phyloP scores from a whole-genome alignment of 1,140 invertebrate species.

The Delia radicum region DNA sequence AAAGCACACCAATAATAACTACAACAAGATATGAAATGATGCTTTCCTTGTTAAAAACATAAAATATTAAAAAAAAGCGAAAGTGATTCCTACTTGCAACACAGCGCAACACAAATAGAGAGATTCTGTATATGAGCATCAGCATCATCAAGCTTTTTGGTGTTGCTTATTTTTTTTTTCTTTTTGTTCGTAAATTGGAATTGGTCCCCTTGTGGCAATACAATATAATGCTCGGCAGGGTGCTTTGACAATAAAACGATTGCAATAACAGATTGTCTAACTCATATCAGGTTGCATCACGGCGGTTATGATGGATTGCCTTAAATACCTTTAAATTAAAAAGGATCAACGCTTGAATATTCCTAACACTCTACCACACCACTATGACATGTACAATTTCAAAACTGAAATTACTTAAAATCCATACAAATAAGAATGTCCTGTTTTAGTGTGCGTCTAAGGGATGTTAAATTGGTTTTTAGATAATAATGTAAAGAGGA shows the following conservation, averaged over 20 bases:
- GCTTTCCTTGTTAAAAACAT: conserved; percentile 5
- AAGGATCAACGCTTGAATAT: conserved; percentile 28
- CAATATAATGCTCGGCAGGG: conserved; percentile 55
- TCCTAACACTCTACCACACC: too few relatives aligned
- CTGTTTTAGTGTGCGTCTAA: background rate
- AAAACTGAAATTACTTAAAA: too few relatives aligned
- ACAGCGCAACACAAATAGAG: background rate
- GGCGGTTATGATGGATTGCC: conserved; percentile 49
- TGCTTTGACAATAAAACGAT: conserved; percentile 35
- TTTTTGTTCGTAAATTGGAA: conserved; percentile 35
- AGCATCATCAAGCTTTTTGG: conserved; percentile 1
- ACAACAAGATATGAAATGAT: background rate
- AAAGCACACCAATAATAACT: too few relatives aligned
- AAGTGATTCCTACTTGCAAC: background rate
- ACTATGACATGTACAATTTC: too few relatives aligned
- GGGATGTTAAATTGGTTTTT: background rate
- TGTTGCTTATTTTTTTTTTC: too few relatives aligned
- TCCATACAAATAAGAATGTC: background rate
- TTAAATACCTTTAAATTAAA: conserved; percentile 57
- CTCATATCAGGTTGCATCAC: conserved; percentile 53
- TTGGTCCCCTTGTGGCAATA: conserved; percentile 56
- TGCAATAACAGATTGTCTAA: conserved; percentile 54
- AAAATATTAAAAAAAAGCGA: background rate
- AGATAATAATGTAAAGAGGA: background rate
- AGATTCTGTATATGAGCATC: background rate